Base-by-base conservation (phyloP, 2,888 invertebrate species). In the Lasioglossum zephyrum region DNA sequence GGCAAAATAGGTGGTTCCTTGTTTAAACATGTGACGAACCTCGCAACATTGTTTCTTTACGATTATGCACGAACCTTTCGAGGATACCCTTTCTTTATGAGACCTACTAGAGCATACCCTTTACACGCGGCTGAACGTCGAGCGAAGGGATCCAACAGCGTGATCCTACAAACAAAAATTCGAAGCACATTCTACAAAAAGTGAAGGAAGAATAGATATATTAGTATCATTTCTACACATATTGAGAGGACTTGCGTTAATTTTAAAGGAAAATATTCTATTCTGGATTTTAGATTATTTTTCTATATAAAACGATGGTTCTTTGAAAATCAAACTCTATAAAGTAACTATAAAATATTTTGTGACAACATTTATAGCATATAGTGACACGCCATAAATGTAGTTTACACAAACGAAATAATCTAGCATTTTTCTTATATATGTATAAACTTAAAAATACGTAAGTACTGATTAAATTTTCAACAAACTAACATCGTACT, bases 31-130 rank as follows among this genome's bases (percentile, higher is more conserved):
- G 77, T 77, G 41, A 60, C 63, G 74, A 80, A 49, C 26, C 70
- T 72, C 63, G 44, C 79, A 77, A 80, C 85, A 85, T 80, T 77
- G 74, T 80, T 85, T 85, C 76, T 85, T 85, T 85, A 85, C 80
- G 85, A 80, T 85, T 85, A 85, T 85, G 85, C 77, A 63, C 22
- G 36, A 22, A 49, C 57, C 41, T 63, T 57, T 49, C n/a, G 11
- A 74, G 75, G 31, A 47, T 73, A 79, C 66, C 60, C 44, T 44
- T 47, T 44, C 49, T 53, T 85, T 60, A 60, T 11, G 9, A 41
- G 26, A 49, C 26, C n/a, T 77, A 69, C 60, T 74, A 18, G 73
- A 74, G 63, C 74, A 57, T 63, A 79, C 49, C 73, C 76, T 77
- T 75, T 77, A 77, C 80, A 75, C 60, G 13, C 36, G 57, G 60